phyloP scores from a whole-genome alignment of 2,888 invertebrate genomes.

The Pediacus dermestoides region DNA sequence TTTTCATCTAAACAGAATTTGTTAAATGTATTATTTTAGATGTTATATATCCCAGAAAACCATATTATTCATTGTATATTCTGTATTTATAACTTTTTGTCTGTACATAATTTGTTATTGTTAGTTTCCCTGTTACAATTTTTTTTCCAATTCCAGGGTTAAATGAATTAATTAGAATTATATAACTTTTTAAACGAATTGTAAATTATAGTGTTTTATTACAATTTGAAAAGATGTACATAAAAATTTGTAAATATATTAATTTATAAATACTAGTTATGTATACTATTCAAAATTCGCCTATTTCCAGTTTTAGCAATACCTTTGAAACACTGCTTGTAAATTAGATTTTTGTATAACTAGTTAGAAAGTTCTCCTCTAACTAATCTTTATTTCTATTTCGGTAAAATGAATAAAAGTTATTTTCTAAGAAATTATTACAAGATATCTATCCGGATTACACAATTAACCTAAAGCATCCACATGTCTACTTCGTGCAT shows the following conservation, averaged over 20 bases:
- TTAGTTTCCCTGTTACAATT: constrained; percentile 43
- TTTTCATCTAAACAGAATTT: constrained; percentile 18
- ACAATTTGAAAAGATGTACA: constrained; percentile 44
- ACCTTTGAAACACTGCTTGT: too few species aligned
- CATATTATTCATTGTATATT: constrained; percentile 31
- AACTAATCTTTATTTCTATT: too few species aligned
- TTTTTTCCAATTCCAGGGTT: constrained; percentile 37
- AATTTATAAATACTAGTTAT: too few species aligned
- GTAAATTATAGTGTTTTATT: constrained; percentile 47
- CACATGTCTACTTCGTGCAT: too few species aligned
- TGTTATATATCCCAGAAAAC: constrained; percentile 31
- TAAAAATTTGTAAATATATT: constrained; percentile 50
- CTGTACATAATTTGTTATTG: constrained; percentile 49
- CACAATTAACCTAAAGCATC: too few species aligned
- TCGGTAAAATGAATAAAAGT: too few species aligned
- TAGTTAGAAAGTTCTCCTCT: too few species aligned
- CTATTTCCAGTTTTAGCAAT: too few species aligned
- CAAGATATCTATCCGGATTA: too few species aligned
- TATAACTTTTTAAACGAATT: constrained; percentile 42
- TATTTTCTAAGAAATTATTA: too few species aligned
- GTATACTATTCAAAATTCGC: too few species aligned
- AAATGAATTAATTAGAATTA: constrained; percentile 32
- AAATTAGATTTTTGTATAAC: too few species aligned
- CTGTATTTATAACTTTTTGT: constrained; percentile 42
- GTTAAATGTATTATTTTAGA: constrained; percentile 30